Conservation (phyloP, 2,113 vertebrate genomes). For the Telmatochromis bifrenatus region DNA sequence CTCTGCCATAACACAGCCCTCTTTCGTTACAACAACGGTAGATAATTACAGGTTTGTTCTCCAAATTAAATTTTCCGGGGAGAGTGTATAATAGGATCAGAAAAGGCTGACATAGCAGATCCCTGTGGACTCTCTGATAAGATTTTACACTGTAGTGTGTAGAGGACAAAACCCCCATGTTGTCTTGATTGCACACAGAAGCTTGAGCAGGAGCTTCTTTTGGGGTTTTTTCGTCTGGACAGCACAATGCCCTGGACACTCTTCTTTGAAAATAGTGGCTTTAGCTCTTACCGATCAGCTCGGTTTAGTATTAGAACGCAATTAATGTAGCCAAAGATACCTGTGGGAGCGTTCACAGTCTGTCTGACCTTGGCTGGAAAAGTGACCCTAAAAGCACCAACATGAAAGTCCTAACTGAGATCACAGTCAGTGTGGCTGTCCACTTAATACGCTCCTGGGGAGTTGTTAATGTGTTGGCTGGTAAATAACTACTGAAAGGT, state of each 20-base stretch:
- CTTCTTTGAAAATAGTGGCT: not conserved
- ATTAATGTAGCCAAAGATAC: constrained; percentile 27
- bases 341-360: not conserved
- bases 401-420: not conserved
- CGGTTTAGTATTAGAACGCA: not conserved
- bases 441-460: constrained; percentile 17
- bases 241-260: not conserved
- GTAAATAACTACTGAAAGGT: not conserved
- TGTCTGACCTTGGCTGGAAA: constrained; percentile 16
- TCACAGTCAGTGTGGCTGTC: not conserved
- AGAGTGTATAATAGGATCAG: not conserved
- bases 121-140: constrained; percentile 19
- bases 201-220: not conserved
- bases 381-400: not conserved
- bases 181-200: not conserved
- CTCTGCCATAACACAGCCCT: not conserved
- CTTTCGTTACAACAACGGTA: not conserved
- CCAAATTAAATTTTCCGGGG: not conserved
- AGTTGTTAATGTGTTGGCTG: constrained; percentile 17
- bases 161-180: constrained; percentile 10
- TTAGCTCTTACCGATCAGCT: not conserved
- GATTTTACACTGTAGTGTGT: not conserved
- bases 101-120: constrained; percentile 39
- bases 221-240: not conserved
- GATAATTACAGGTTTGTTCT: constrained; percentile 49